Evolutionary conservation across 1,140 invertebrate genomes (phyloP).

Genomic region (Cheumatopsyche charites): DNA sequence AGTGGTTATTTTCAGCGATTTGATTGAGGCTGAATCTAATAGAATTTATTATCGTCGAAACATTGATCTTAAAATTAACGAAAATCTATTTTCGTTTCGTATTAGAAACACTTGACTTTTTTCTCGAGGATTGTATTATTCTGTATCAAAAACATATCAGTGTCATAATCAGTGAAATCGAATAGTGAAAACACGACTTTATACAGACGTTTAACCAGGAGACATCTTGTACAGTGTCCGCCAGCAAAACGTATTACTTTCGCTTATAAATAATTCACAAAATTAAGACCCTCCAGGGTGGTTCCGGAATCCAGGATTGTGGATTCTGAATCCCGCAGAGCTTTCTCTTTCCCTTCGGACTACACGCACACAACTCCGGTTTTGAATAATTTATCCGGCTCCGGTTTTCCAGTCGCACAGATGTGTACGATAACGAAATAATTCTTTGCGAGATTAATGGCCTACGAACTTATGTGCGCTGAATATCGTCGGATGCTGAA

Average conservation of each 20-base stretch:
- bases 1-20: no score
- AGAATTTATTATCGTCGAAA: no score
- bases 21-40: no score
- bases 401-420: conserved; percentile 11
- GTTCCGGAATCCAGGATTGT: neutral
- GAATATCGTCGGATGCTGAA: no score
- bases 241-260: conserved; percentile 8
- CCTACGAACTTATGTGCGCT: neutral
- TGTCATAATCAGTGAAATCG: no score
- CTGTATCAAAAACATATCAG: no score
- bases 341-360: neutral
- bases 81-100: no score
- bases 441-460: conserved; percentile 28
- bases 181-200: no score
- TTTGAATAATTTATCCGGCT: conserved; percentile 23
- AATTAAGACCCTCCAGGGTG: conserved; percentile 2
- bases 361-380: neutral
- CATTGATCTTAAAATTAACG: no score
- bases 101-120: no score
- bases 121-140: no score
- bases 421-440: conserved; percentile 22
- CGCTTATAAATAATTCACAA: conserved; percentile 18
- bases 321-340: neutral
- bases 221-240: neutral
- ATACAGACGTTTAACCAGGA: neutral